Conservation (phyloP, 2,797 vertebrate genomes). For the Diplodus puntazzo region DNA sequence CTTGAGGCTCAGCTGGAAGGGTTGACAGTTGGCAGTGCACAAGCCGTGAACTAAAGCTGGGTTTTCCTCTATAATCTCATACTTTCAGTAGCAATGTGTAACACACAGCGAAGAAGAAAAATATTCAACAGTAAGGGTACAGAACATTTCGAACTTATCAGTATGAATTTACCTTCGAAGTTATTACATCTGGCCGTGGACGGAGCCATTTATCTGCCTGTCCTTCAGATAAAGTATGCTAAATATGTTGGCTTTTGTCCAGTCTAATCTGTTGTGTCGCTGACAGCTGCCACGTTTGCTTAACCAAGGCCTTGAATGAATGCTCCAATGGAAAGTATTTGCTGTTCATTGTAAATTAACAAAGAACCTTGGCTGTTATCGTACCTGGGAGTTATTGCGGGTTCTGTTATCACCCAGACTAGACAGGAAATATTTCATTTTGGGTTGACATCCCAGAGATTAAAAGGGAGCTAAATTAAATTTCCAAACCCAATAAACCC, state of each 20-base stretch:
- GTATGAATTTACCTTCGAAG: slow-evolving; percentile 3
- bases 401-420: slow-evolving; percentile 30
- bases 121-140: not conserved
- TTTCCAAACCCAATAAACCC: slow-evolving; percentile 4
- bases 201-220: slow-evolving; percentile 28
- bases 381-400: slow-evolving; percentile 2
- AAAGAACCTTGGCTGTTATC: slow-evolving; percentile 20
- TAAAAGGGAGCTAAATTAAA: not conserved
- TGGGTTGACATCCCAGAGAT: not conserved
- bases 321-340: slow-evolving; percentile 39
- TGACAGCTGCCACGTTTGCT: slow-evolving; percentile 37
- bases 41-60: slow-evolving; percentile 17
- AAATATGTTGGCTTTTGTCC: slow-evolving; percentile 60
- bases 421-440: slow-evolving; percentile 23
- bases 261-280: slow-evolving; percentile 43
- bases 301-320: slow-evolving; percentile 49
- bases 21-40: slow-evolving; percentile 50
- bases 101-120: not conserved
- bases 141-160: slow-evolving; percentile 9
- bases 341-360: slow-evolving; percentile 35
- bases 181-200: slow-evolving; percentile 14
- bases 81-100: not conserved
- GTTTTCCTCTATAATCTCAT: slow-evolving; percentile 6
- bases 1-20: slow-evolving; percentile 56
- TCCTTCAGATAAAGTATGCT: slow-evolving; percentile 58